Percentiles rank a stretch among this genome's conserved stretches.
These are phyloP conservation scores for Meloidogyne exigua DNA, from an alignment of 1,140 invertebrate species.

Conservation along the genomic window DNA sequence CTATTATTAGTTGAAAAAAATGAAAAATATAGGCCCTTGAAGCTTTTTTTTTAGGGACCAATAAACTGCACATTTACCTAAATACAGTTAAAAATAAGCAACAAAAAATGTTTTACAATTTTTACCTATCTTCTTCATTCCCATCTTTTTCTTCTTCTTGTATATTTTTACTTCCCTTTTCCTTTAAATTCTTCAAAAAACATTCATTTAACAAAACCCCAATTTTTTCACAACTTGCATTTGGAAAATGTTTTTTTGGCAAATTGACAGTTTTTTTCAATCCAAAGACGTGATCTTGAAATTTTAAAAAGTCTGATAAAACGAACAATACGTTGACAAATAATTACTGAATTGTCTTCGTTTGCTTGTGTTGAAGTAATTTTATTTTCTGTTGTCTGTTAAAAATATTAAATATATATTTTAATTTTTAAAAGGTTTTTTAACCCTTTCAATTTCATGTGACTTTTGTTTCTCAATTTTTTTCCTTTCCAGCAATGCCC, in stretches of 20 bases:
- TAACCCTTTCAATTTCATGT: background rate
- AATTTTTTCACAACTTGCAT: constrained; percentile 16
- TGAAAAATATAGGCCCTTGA: too few relatives aligned
- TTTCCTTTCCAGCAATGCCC: constrained; percentile 16
- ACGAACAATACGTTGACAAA: background rate
- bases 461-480: background rate
- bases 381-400: background rate
- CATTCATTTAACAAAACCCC: constrained; percentile 15
- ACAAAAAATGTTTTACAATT: too few relatives aligned
- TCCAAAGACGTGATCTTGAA: constrained; percentile 10
- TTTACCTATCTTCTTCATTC: background rate
- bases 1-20: too few relatives aligned
- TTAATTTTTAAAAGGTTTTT: background rate
- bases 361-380: background rate
- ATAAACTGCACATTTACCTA: too few relatives aligned
- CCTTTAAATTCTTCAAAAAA: background rate
- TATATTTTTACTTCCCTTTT: background rate
- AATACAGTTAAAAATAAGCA: too few relatives aligned
- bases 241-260: constrained; percentile 26
- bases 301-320: constrained; percentile 21
- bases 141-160: background rate
- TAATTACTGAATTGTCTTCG: background rate
- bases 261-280: constrained; percentile 19
- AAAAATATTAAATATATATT: background rate
- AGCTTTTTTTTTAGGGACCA: too few relatives aligned